Evolutionary conservation across 2,797 vertebrate species (phyloP).

Genomic region (Pitangus sulphuratus): DNA sequence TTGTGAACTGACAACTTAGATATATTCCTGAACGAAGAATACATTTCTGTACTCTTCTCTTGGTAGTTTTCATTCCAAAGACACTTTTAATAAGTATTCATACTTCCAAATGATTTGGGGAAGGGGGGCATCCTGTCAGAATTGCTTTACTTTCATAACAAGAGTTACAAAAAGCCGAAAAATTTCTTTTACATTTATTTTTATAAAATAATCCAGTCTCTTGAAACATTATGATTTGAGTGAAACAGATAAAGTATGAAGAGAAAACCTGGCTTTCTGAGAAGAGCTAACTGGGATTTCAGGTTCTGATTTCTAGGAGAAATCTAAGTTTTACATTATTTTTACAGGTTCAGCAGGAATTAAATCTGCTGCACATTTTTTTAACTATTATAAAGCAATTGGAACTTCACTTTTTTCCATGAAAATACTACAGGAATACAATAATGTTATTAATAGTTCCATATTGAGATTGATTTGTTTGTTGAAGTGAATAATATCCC

Average conservation of each 20-base stretch:
- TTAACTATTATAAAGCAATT: background rate
- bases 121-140: accelerated
- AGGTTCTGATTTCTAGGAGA: background rate
- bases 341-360: background rate
- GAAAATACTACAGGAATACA: background rate
- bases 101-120: background rate
- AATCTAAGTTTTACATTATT: background rate
- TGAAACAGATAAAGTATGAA: background rate
- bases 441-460: background rate
- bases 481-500: background rate
- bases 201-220: background rate
- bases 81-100: background rate
- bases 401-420: background rate
- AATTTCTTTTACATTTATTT: background rate
- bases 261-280: background rate
- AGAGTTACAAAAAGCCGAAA: background rate
- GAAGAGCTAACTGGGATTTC: background rate
- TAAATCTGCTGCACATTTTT: background rate
- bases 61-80: background rate
- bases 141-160: background rate
- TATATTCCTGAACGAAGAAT: background rate
- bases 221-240: background rate
- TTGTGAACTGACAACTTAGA: background rate
- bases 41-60: background rate
- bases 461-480: background rate